phyloP scores from a whole-genome alignment of 2,888 invertebrate species.

The Ophraella communa region DNA sequence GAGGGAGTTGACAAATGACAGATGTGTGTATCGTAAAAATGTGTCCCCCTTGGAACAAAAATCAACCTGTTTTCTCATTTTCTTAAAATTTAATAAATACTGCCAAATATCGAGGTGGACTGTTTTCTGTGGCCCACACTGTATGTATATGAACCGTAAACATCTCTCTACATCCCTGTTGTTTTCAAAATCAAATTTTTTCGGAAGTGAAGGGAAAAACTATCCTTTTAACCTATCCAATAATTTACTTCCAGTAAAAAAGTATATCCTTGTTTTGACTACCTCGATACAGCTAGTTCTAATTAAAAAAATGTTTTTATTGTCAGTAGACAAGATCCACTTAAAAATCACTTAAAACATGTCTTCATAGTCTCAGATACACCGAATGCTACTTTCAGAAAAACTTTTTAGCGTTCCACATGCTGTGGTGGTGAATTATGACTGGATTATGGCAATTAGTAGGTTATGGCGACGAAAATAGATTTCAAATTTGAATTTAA shows the following conservation, averaged over 20 bases:
- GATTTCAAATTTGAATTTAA: slow-evolving; percentile 15
- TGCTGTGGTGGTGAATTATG: slow-evolving; percentile 38
- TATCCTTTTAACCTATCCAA: background rate
- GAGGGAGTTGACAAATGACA: too few species aligned
- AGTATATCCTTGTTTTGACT: slow-evolving; percentile 48
- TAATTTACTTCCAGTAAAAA: background rate
- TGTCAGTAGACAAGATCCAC: slow-evolving; percentile 33
- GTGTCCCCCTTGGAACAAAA: too few species aligned
- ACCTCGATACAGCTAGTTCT: slow-evolving; percentile 28
- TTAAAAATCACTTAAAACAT: slow-evolving; percentile 43
- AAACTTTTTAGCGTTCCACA: slow-evolving; percentile 36
- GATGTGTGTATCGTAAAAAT: too few species aligned
- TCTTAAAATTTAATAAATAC: too few species aligned
- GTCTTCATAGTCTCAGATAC: slow-evolving; percentile 17
- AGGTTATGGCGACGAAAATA: slow-evolving; percentile 30
- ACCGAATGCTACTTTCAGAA: slow-evolving; percentile 36
- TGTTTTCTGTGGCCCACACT: too few species aligned
- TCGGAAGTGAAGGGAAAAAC: background rate
- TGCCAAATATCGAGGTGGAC: too few species aligned
- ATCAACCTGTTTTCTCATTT: too few species aligned
- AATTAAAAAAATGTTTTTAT: slow-evolving; percentile 36
- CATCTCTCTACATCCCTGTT: too few species aligned
- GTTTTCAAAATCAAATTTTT: background rate
- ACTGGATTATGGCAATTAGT: slow-evolving; percentile 36
- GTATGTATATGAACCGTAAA: too few species aligned